Conservation (phyloP, 2,888 invertebrate genomes). For the Xylocampa areola region DNA sequence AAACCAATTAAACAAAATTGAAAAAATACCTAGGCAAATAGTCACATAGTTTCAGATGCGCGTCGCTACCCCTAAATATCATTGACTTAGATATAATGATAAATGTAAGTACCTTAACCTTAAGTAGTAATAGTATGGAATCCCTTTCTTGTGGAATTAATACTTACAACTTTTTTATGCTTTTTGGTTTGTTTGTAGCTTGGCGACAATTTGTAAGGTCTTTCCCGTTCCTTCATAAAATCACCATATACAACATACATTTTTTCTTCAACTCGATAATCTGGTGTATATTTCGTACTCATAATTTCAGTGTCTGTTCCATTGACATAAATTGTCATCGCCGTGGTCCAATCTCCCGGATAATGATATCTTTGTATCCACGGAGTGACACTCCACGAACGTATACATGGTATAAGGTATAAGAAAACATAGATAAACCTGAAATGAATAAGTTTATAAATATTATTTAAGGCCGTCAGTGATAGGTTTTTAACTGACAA, state of each 20-base stretch:
- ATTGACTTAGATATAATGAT: too few species aligned
- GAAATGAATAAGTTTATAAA: too few species aligned
- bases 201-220: slow-evolving; percentile 39
- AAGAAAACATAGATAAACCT: slow-evolving; percentile 8
- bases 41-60: too few species aligned
- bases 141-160: not conserved
- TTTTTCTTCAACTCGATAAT: slow-evolving; percentile 36
- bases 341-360: slow-evolving; percentile 14
- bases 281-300: not conserved
- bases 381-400: not conserved
- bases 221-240: slow-evolving; percentile 10
- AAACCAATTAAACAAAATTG: too few species aligned
- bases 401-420: not conserved
- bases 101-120: too few species aligned
- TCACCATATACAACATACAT: not conserved
- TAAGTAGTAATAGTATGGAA: too few species aligned
- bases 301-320: not conserved
- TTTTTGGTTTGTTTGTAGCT: not conserved
- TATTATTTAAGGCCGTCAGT: too few species aligned
- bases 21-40: too few species aligned
- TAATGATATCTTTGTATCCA: slow-evolving; percentile 3
- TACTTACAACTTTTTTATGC: not conserved
- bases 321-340: slow-evolving; percentile 5
- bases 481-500: too few species aligned
- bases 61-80: too few species aligned